Conservation (phyloP, 2,113 vertebrate genomes). For the Hirundichthys speculiger region DNA sequence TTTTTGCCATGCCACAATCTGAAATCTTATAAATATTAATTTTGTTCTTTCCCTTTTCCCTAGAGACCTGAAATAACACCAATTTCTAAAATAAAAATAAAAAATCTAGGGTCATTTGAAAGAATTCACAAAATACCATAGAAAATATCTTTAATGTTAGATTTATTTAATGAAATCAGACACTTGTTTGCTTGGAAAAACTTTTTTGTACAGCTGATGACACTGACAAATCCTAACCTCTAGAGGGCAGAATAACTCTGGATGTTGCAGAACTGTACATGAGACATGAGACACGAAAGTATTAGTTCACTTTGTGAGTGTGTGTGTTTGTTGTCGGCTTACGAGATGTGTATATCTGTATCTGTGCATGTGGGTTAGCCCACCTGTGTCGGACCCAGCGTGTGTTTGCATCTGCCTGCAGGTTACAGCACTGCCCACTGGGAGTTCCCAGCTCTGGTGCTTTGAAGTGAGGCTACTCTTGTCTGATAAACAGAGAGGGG, state of each 20-base stretch:
- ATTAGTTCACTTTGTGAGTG: neutral
- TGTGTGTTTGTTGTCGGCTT: conserved; percentile 11
- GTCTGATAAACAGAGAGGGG: conserved; percentile 39
- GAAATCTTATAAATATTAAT: too few relatives aligned
- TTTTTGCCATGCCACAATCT: too few relatives aligned
- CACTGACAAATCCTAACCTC: conserved; percentile 26
- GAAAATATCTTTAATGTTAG: neutral
- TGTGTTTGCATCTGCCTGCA: conserved; percentile 45
- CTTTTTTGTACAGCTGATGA: neutral
- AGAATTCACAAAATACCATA: conserved; percentile 6
- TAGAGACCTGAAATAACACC: neutral
- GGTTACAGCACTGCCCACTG: conserved; percentile 30
- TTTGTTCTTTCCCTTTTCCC: too few relatives aligned
- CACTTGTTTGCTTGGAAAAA: neutral
- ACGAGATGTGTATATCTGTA: neutral
- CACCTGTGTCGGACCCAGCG: too few relatives aligned
- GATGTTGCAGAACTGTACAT: conserved; percentile 1
- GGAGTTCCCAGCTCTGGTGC: conserved; percentile 40
- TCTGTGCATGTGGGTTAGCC: conserved; percentile 10
- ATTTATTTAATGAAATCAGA: conserved; percentile 18
- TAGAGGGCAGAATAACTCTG: conserved; percentile 59
- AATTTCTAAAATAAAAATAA: too few relatives aligned
- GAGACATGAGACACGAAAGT: neutral
- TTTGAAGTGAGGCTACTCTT: conserved; percentile 48
- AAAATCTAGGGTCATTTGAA: too few relatives aligned